These are phyloP conservation scores for Prionailurus bengalensis DNA, from an alignment of 2,113 vertebrate species.

Conservation along the genomic window DNA sequence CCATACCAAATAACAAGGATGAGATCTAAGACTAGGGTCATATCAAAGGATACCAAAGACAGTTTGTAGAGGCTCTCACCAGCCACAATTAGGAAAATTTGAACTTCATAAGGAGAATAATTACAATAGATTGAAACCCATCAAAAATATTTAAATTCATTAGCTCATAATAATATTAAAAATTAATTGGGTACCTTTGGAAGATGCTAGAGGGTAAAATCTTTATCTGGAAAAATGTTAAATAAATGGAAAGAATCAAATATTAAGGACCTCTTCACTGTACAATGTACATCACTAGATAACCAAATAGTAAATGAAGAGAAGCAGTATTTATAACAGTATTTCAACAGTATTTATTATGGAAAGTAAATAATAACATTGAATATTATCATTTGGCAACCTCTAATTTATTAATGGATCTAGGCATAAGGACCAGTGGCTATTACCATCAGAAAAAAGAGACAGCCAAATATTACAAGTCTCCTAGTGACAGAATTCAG, in stretches of 20 bases:
- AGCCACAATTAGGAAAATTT: not conserved
- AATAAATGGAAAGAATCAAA: not conserved
- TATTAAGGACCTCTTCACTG: not conserved
- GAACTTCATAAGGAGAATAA: not conserved
- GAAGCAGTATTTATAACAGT: not conserved
- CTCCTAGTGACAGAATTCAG: not conserved
- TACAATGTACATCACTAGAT: not conserved
- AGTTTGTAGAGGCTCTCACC: not conserved
- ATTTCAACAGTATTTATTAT: not conserved
- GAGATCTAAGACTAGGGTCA: not conserved
- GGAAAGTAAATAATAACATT: not conserved
- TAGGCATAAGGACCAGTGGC: not conserved
- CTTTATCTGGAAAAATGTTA: not conserved
- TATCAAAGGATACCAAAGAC: not conserved
- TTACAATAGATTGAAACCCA: not conserved
- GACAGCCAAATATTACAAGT: not conserved
- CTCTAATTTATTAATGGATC: not conserved
- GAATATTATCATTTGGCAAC: not conserved
- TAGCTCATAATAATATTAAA: not conserved
- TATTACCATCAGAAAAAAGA: not conserved
- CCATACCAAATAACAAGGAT: not conserved
- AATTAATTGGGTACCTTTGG: not conserved
- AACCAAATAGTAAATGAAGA: not conserved
- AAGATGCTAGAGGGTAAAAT: not conserved
- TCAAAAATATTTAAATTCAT: not conserved